These are phyloP conservation scores for Scaptomyza parva DNA, from an alignment of 2,888 invertebrate genomes.

Conservation along the genomic window DNA sequence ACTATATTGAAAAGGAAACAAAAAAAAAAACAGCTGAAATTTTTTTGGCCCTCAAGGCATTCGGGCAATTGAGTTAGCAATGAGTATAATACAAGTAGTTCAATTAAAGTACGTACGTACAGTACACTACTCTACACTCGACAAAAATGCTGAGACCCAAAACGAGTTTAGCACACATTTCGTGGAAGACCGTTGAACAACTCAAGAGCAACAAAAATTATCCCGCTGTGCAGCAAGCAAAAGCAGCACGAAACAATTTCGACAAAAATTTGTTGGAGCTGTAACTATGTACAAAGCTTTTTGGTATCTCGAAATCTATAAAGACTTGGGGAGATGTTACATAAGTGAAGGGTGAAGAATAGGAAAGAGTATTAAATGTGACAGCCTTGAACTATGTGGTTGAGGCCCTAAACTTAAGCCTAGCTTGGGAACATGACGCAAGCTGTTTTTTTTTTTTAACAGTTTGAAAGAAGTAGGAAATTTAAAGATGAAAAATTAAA, in stretches of 20 bases:
- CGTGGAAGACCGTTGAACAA: slow-evolving; percentile 72
- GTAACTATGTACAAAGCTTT: not conserved
- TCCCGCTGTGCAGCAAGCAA: slow-evolving; percentile 48
- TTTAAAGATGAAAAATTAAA: slow-evolving; percentile 12
- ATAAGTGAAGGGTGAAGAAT: not conserved
- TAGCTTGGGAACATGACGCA: slow-evolving; percentile 56
- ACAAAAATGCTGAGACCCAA: slow-evolving; percentile 67
- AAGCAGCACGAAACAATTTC: slow-evolving; percentile 39
- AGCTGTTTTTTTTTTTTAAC: slow-evolving; percentile 35
- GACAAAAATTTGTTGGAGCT: slow-evolving; percentile 42
- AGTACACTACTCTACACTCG: no score
- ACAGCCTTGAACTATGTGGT: slow-evolving; percentile 56
- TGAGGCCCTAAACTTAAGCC: slow-evolving; percentile 7
- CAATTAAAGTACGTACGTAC: slow-evolving; percentile 71
- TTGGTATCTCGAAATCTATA: slow-evolving; percentile 23
- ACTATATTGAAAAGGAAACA: no score
- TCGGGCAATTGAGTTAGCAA: slow-evolving; percentile 75
- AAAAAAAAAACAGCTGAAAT: slow-evolving; percentile 11
- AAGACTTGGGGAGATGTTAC: slow-evolving; percentile 22
- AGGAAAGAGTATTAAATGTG: slow-evolving; percentile 1
- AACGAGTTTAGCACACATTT: slow-evolving; percentile 67
- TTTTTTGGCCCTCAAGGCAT: slow-evolving; percentile 65
- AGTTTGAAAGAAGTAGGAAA: slow-evolving; percentile 13
- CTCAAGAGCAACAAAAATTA: slow-evolving; percentile 12
- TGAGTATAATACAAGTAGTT: slow-evolving; percentile 52